Base-by-base conservation (phyloP, 2,797 vertebrate species). In the Pangasius macronema region DNA sequence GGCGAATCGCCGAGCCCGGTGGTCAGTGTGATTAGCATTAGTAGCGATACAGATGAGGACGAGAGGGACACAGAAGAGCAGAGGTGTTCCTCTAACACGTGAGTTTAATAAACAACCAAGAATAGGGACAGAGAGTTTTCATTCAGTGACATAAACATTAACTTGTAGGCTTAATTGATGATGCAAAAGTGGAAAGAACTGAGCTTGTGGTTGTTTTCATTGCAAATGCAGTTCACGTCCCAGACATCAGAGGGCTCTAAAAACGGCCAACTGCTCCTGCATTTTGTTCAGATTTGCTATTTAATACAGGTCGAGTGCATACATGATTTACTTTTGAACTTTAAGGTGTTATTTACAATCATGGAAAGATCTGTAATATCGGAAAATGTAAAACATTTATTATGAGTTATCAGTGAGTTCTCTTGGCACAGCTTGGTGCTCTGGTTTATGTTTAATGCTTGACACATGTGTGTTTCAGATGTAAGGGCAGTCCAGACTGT, bases 11-110 rank as follows among this genome's bases (percentile, higher is more conserved):
- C 97, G 0, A 99, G 98, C 92, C 98, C 98, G 0, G 93, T 96
- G 0, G 94, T 96, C 92, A 99, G 98, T 0, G 96, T 98, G 51
- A 98, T 99, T 93, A 99, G 98, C 92, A 98, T 99, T 88, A 97
- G 95, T 94, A 99, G 98, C 0, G 97, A 98, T 89, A 98, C 97
- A 0, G 97, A 99, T 1, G 97, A 96, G 2, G 98, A 98, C 4
- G 42, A 67, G 61, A 67, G 81, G 9, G 94, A 94, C 0, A 91
- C 92, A 11, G 94, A 79, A 20, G 22, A 42, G 8, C 97, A 89
- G 88, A 93, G 94, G 0, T 97, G 97, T 91, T 95, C 93, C 0
- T 92, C 96, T 42, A 94, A 94, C 92, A 95, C 94, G 97, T 99
- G 93, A 97, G 97, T 94, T 30, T n/a, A 72, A 49, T 36, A 4